These are phyloP conservation scores for Sebastes itinus DNA, from an alignment of 2,797 vertebrate genomes.

Conservation along the genomic window DNA sequence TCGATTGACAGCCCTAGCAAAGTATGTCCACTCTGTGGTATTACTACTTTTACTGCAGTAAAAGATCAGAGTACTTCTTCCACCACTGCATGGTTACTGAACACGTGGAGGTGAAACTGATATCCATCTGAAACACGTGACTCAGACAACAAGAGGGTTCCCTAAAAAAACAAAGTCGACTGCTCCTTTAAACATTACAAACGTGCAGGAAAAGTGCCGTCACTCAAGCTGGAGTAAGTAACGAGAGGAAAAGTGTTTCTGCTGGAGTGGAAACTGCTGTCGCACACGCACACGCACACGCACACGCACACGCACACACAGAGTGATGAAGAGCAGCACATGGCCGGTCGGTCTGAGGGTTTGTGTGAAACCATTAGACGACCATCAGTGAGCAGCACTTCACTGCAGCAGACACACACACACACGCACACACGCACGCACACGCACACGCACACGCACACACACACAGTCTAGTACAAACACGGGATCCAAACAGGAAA, in stretches of 20 bases:
- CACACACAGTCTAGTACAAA: not conserved
- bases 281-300: not conserved
- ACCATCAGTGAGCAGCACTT: conserved; percentile 46
- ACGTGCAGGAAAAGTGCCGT: not conserved
- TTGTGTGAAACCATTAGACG: conserved; percentile 62
- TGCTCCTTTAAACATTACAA: not conserved
- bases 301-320: not conserved
- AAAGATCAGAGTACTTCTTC: not conserved
- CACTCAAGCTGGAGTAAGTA: not conserved
- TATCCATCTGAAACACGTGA: too few relatives aligned
- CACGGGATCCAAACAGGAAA: not conserved
- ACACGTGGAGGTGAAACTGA: too few relatives aligned
- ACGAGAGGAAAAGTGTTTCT: conserved; percentile 13
- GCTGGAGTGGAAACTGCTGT: conserved; percentile 32
- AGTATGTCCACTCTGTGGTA: not conserved
- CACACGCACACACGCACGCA: not conserved
- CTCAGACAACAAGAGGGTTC: too few relatives aligned
- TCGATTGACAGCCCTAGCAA: not conserved
- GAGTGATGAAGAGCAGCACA: conserved; percentile 25
- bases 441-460: not conserved
- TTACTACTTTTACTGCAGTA: not conserved
- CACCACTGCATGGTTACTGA: too few relatives aligned
- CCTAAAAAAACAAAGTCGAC: not conserved
- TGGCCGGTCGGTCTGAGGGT: conserved; percentile 36
- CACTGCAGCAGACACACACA: conserved; percentile 20